Base-by-base conservation (phyloP, 2,113 vertebrate species). In the Struthio camelus region DNA sequence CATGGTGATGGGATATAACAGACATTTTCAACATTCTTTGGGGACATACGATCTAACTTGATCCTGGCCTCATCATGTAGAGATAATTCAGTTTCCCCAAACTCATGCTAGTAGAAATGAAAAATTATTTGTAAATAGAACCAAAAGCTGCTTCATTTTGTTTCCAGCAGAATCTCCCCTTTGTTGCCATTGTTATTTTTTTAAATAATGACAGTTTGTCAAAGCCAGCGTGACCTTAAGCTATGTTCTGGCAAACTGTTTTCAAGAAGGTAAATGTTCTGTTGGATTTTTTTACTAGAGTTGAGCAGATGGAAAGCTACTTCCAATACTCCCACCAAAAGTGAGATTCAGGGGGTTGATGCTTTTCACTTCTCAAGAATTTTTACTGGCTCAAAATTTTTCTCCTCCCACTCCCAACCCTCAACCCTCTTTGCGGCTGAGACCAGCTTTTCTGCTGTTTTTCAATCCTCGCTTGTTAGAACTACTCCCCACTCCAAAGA, bases 271-370 rank as follows among this genome's bases (percentile, higher is more conserved):
- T 53, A 79, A 81, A 59, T 2, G 18, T 15, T 70, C 36, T 62
- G 13, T 44, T 80, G 53, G 61, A 58, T 32, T 61, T 46, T 72
- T 18, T 82, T n/a, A 77, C 36, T 65, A 36, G 44, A 90, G 28
- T 59, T 69, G 80, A 96, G 78, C 94, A 96, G 94, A 96, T 93
- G 94, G 89, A 94, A 94, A 94, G 59, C 56, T 69, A 48, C 72
- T 88, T 92, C 54, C 88, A 50, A 42, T 75, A 81, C 91, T 91
- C 94, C 91, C 81, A 96, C 86, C 56, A 89, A 42, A 61, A 96
- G 16, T 1, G 15, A 94, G 84, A 87, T 87, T 89, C 46, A 82
- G 48, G 25, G 16, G 4, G n/a, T 38, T 81, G 89, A 84, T 56
- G 44, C 19, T 89, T 95, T 87, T 95, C 79, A 93, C 23, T 96